Evolutionary conservation across 2,888 invertebrate species (phyloP), one percentile per base, ranked within the genome.

Genomic region (Drosophila monieri): DNA sequence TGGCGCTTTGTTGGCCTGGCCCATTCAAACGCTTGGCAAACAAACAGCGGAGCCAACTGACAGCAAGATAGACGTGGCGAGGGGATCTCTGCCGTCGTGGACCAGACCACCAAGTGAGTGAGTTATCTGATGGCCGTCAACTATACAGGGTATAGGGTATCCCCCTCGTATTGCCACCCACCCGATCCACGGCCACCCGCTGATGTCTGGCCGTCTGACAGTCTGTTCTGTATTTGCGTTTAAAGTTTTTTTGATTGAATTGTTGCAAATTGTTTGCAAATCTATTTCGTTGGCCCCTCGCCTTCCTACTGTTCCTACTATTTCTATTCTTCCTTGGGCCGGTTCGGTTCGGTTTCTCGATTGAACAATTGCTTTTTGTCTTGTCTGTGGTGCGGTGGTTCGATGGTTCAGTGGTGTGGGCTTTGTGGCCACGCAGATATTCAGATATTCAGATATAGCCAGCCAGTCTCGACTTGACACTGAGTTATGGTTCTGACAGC

Each of bases 221-320:
- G 61, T 55, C 61, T 66, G 59, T 70, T 68, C 54, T 78, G 78
- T 80, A 78, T 85, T 85, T 85, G 84, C 77, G 84, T 86, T 86
- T 86, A 86, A 85, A 84, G 84, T 85, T 86, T 88, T 59, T 89
- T 89, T 90, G 89, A 89, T 89, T 89, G 89, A 89, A 89, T 90
- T 89, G 88, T 88, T 89, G 89, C 85, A 89, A 89, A 86, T 83
- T 89, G 88, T 85, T 89, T 85, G 80, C 80, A 78, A 86, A 88
- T 85, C 86, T 85, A 85, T 85, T 85, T 84, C 76, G 56, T 49
- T 71, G 57, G 62, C 41, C 30, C 46, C 39, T 18, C 39, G 4
- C 39, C 30, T 4, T 23, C 21, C 5, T 23, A 23, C 21, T 30
- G 15, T 44, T 46, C 44, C 30, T 18, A 15, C 44, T 46, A 9